Evolutionary conservation across 2,797 vertebrate genomes (phyloP), one percentile per base, ranked within the genome.

Genomic region (Tinamus major): DNA sequence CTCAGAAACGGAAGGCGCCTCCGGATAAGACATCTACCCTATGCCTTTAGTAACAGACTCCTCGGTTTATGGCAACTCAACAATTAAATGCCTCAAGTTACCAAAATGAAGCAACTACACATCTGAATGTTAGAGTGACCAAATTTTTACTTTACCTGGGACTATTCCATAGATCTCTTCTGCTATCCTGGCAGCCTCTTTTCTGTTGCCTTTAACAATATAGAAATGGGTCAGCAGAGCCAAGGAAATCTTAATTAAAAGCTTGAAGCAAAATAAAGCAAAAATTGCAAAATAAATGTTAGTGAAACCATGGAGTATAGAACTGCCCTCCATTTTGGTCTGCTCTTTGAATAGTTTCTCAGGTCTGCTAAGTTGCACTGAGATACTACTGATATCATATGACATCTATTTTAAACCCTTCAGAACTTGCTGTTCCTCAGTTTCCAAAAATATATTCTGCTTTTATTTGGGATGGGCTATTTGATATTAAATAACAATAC

Each of bases 101-200:
- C 10, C 87, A 72, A 91, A 91, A 58, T 44, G 88, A 41, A 63
- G 31, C 53, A 85, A 92, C 90, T 75, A 88, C 4, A 67, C 35
- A 71, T 42, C 71, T 91, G 44, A 79, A 75, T 71, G 13, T 48
- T 93, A 94, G 61, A 75, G 26, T 63, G 53, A 58, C 49, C 16
- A 77, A 88, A 84, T 82, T 79, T 94, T 89, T 90, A 88, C 87
- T 95, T 98, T 98, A 98, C 98, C 98, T 98, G 98, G 96, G 70
- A 97, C 95, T 97, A 98, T 96, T 96, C 98, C 98, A 97, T 97
- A 98, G 97, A 98, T 98, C 78, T 98, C 98, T 96, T 98, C 98
- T 84, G 98, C 98, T 97, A 98, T 98, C 78, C 98, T 98, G 95
- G 98, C 98, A 89, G 98, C 98, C 91, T 98, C 98, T 96, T 98